Conservation (phyloP, 2,888 invertebrate species). For the Heteromyza rotundicornis region DNA sequence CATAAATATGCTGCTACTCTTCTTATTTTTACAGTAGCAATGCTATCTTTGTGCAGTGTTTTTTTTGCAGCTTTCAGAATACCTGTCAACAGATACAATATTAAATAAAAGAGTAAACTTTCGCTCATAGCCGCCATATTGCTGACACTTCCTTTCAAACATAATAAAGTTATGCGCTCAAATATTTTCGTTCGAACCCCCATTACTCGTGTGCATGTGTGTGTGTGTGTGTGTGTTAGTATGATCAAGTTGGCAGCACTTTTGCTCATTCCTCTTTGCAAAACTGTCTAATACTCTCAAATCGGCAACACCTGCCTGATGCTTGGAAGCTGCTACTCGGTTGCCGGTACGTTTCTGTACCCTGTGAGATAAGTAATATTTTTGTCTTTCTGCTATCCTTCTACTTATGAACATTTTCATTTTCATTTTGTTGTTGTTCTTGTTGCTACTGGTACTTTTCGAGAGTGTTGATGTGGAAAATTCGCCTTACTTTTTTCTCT, state of each 20-base stretch:
- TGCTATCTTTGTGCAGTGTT: no score
- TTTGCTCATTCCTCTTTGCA: background rate
- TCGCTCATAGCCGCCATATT: constrained; percentile 41
- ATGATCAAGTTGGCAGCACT: no score
- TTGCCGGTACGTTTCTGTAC: background rate
- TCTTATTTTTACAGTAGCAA: no score
- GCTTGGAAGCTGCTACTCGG: background rate
- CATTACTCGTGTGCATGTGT: no score
- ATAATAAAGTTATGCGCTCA: constrained; percentile 12
- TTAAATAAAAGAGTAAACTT: constrained; percentile 51
- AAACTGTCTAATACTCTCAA: background rate
- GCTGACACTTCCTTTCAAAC: constrained; percentile 13
- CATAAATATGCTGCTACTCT: no score
- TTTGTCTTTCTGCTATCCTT: constrained; percentile 1
- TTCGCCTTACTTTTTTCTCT: constrained; percentile 16
- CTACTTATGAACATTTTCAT: background rate
- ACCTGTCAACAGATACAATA: constrained; percentile 52
- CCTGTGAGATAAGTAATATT: constrained; percentile 19
- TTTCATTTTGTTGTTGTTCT: constrained; percentile 33
- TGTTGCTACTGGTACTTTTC: background rate
- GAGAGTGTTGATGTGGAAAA: background rate
- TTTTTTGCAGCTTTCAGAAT: constrained; percentile 29
- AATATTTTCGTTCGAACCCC: background rate
- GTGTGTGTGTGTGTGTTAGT: no score
- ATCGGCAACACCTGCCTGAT: constrained; percentile 12